Evolutionary conservation across 2,888 invertebrate species (phyloP).

Genomic region (Linnaemya vulpina): DNA sequence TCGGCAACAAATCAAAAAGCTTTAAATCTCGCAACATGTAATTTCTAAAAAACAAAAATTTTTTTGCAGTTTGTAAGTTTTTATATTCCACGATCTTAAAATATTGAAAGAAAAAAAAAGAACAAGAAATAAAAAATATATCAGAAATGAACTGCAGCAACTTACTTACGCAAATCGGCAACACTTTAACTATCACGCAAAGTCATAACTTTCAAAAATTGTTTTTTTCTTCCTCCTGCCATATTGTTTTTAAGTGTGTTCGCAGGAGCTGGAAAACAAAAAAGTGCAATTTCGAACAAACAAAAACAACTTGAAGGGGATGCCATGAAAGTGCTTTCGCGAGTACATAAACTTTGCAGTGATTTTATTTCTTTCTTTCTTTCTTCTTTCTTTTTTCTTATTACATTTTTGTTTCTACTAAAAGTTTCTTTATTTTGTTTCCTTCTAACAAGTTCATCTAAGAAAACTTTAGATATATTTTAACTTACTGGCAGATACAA

Average conservation of each 20-base stretch:
- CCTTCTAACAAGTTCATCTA: conserved; percentile 49
- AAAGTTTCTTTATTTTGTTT: conserved; percentile 46
- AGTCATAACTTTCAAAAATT: conserved; percentile 56
- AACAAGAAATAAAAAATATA: not conserved
- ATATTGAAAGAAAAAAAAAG: not conserved
- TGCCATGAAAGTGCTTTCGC: conserved; percentile 36
- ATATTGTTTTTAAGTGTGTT: not conserved
- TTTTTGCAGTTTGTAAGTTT: conserved; percentile 16
- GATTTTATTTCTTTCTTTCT: conserved; percentile 4
- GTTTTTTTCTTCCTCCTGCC: not conserved
- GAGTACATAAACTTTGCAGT: conserved; percentile 44
- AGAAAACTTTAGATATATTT: conserved; percentile 55
- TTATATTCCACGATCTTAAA: conserved; percentile 5
- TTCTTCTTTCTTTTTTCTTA: no score
- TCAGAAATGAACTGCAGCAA: conserved; percentile 12
- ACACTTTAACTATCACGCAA: conserved; percentile 67
- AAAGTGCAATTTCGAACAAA: conserved; percentile 43
- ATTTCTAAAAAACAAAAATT: not conserved
- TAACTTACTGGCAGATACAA: conserved; percentile 15
- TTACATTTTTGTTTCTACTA: no score
- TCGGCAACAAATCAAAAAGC: not conserved
- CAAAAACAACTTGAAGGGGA: conserved; percentile 42
- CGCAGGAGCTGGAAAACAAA: conserved; percentile 27
- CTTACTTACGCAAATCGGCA: conserved; percentile 65
- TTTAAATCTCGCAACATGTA: conserved; percentile 16